These are phyloP conservation scores for Thalassophryne amazonica DNA, from an alignment of 2,797 vertebrate species.

Conservation along the genomic window DNA sequence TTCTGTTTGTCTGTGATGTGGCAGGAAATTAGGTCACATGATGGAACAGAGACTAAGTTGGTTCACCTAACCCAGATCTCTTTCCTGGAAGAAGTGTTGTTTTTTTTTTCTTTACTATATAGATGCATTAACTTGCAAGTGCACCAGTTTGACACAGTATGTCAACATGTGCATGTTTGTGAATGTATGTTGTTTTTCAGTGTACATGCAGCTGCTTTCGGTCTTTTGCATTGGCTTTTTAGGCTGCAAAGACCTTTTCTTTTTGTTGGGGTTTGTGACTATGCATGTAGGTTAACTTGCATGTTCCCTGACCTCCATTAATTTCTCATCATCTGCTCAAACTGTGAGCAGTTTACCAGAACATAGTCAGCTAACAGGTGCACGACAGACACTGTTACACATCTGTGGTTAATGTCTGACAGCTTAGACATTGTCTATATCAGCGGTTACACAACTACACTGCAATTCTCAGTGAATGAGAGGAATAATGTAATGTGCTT, in stretches of 20 bases:
- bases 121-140: slow-evolving; percentile 35
- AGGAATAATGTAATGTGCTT: background rate
- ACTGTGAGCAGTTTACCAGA: slow-evolving; percentile 70
- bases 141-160: slow-evolving; percentile 38
- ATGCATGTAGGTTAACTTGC: slow-evolving; percentile 7
- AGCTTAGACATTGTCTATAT: slow-evolving; percentile 13
- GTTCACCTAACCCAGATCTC: slow-evolving; percentile 62
- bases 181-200: background rate
- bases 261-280: background rate
- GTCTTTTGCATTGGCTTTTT: background rate
- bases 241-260: no score
- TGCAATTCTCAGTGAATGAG: background rate
- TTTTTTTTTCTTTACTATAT: slow-evolving; percentile 1
- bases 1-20: slow-evolving; percentile 69
- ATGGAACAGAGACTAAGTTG: slow-evolving; percentile 52
- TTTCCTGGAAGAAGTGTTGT: slow-evolving; percentile 62
- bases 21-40: slow-evolving; percentile 69
- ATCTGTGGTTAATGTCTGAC: slow-evolving; percentile 48
- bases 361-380: slow-evolving; percentile 56
- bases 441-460: slow-evolving; percentile 4
- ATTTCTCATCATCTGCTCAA: slow-evolving; percentile 64
- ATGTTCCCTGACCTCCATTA: slow-evolving; percentile 59
- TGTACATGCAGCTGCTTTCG: slow-evolving; percentile 1
- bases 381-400: slow-evolving; percentile 15
- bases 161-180: slow-evolving; percentile 28